Conservation (phyloP, 1,140 invertebrate genomes). For the Drosophila gunungcola region DNA sequence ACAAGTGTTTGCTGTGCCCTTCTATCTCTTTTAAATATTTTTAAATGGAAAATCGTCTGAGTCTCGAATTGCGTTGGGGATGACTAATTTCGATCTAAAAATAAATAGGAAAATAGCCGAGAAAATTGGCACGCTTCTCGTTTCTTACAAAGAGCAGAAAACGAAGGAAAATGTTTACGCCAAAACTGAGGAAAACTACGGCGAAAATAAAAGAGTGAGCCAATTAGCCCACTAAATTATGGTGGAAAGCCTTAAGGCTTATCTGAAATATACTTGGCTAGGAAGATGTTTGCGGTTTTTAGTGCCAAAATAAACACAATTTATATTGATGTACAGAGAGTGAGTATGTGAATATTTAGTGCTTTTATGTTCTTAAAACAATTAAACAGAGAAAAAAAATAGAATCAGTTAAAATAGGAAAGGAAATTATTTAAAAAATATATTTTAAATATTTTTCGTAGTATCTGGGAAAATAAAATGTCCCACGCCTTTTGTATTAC, state of each 20-base stretch:
- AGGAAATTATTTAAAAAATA: not conserved
- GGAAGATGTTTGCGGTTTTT: slow-evolving; percentile 34
- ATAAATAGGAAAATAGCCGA: slow-evolving; percentile 67
- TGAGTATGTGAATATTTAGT: slow-evolving; percentile 39
- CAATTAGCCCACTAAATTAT: slow-evolving; percentile 76
- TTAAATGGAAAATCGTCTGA: slow-evolving; percentile 44
- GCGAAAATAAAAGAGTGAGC: slow-evolving; percentile 58
- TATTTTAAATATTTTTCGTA: not conserved
- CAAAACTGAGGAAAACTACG: slow-evolving; percentile 35
- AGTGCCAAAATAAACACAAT: slow-evolving; percentile 18
- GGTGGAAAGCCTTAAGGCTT: slow-evolving; percentile 47
- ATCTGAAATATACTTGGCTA: slow-evolving; percentile 32
- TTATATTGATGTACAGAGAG: slow-evolving; percentile 14
- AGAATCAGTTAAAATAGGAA: slow-evolving; percentile 57
- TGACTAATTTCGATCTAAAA: slow-evolving; percentile 75
- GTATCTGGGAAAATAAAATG: not conserved
- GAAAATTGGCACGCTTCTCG: slow-evolving; percentile 80
- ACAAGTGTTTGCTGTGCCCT: slow-evolving; percentile 65
- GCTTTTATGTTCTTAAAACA: slow-evolving; percentile 10
- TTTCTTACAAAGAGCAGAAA: slow-evolving; percentile 27
- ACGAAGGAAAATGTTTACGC: slow-evolving; percentile 11
- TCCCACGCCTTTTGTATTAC: not conserved
- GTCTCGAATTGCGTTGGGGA: slow-evolving; percentile 27
- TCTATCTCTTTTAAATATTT: slow-evolving; percentile 30
- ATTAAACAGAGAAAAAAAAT: slow-evolving; percentile 39